Base-by-base conservation (phyloP, 2,113 vertebrate genomes). In the Dendrocopos noguchii region DNA sequence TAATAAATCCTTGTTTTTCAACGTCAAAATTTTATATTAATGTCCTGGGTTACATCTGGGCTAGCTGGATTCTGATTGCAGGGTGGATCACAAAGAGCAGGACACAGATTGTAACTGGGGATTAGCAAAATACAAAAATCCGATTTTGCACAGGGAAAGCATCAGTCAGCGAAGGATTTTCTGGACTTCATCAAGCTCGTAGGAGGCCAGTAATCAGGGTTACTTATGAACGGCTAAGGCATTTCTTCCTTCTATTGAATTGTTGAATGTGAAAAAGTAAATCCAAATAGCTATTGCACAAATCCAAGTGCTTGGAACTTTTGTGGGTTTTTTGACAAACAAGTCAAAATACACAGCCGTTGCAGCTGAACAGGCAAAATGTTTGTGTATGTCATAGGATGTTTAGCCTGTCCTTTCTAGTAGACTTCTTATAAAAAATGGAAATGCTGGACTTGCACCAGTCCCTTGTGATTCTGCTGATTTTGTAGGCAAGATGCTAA, bases 91-190 rank as follows among this genome's bases (percentile, higher is more conserved):
- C 97, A 97, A 96, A 97, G 97, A 96, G 97, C 97, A 98, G 98
- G 97, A 98, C 98, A 97, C 98, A 99, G 99, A 99, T 99, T 99
- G 98, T 98, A 97, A 97, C 97, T 12, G 72, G 98, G 98, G 99
- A 99, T 99, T 99, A 99, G 98, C 95, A 97, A 97, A 98, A 98
- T 97, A 97, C 97, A 98, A 97, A 98, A 99, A 99, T 99, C 98
- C 97, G 98, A 99, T 99, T 99, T 99, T 97, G 97, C 97, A 95
- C 93, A 97, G 98, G 98, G 98, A 98, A 98, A 98, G 98, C 98
- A 96, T 97, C 98, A 96, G 95, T 98, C 98, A 97, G 97, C 92
- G 96, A 97, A 98, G 98, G 98, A 98, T 98, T 98, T 98, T 97
- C 98, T 97, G 95, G 98, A 97, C 97, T 98, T 98, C 97, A 98